phyloP scores from a whole-genome alignment of 53 echinoderm and acorn worm genomes.

The Holothuria scabra region DNA sequence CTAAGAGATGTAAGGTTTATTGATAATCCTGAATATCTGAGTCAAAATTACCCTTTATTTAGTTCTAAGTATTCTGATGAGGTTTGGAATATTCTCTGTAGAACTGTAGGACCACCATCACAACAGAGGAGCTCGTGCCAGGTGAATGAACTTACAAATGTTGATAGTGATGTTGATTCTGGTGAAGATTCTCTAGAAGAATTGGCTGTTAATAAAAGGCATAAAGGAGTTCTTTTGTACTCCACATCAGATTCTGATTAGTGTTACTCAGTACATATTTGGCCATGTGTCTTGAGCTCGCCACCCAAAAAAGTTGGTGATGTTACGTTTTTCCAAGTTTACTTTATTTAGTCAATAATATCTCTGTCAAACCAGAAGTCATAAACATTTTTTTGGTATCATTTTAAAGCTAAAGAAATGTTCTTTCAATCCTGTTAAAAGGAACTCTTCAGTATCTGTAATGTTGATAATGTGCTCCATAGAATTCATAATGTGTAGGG shows the following conservation, averaged over 20 bases:
- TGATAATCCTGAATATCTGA: neutral
- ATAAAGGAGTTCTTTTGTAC: neutral
- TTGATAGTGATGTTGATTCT: neutral
- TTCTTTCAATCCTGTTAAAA: too few species aligned
- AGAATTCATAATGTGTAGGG: too few species aligned
- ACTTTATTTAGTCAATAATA: too few species aligned
- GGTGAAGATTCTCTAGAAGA: neutral
- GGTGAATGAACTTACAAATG: neutral
- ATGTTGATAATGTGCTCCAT: too few species aligned
- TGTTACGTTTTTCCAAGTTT: too few species aligned
- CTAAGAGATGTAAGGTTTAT: conserved; percentile 6
- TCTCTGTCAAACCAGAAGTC: too few species aligned
- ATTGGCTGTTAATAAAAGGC: neutral
- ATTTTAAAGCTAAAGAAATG: too few species aligned
- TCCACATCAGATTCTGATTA: conserved; percentile 13
- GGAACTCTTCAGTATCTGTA: too few species aligned
- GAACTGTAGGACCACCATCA: neutral
- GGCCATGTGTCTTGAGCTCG: too few species aligned
- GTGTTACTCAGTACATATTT: neutral
- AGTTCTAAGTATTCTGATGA: conserved; percentile 11
- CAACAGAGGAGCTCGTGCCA: neutral
- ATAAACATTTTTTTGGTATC: too few species aligned
- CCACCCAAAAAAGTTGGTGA: too few species aligned
- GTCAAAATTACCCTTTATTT: neutral
- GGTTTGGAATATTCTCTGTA: neutral